Base-by-base conservation (phyloP, 2,797 vertebrate species). In the Danio jaintianensis region DNA sequence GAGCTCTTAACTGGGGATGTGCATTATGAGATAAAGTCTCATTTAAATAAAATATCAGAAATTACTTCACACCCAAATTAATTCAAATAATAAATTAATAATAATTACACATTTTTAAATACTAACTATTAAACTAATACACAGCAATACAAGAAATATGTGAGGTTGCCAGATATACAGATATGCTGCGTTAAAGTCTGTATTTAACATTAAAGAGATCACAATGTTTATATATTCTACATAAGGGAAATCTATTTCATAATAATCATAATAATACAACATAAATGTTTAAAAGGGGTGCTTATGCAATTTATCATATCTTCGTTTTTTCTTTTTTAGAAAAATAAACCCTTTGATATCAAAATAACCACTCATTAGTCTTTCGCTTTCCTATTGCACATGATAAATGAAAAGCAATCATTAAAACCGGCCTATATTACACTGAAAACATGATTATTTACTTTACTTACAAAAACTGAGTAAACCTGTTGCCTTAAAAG, bases 331-430 rank as follows among this genome's bases (percentile, higher is more conserved):
- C 85, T 85, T 88, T 78, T 75, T 82, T 89, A 87, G 78, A 89
- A 91, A 91, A 90, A 85, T 88, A 84, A 88, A 85, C 70, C 43
- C 81, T 85, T 85, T 88, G 50, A 82, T 90, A 88, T 71, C 80
- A 88, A 89, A 83, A 88, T 85, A 88, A 83, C 72, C 71, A 79
- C 86, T 82, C 81, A 52, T 56, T 20, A 69, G 78, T 80, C 83
- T 55, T 82, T 76, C 63, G 58, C 79, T 77, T 74, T 66, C 43
- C 66, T 48, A 64, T 53, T 64, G 79, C 22, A 76, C 73, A 47
- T 71, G 64, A 38, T 29, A 84, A 76, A 85, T 79, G 52, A 74
- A 13, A 71, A 80, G 63, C 56, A 1, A 42, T 20, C 20, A 61
- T 76, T 62, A 5, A 53, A 43, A 52, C 45, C 40, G 22, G 12